Evolutionary conservation across 2,888 invertebrate species (phyloP).

Genomic region (Tholera decimalis): DNA sequence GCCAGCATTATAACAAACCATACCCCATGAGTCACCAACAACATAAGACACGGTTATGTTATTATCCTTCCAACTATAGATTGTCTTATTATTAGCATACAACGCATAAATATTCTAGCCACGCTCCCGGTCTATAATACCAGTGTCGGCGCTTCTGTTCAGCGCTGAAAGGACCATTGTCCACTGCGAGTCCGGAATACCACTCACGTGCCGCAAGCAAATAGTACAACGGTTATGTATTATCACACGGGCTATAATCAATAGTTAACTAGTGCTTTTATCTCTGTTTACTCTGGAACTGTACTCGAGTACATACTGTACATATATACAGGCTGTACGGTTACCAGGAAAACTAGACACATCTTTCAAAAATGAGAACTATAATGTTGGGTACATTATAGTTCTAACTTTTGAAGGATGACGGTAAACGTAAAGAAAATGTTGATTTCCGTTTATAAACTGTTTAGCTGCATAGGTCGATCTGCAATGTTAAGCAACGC

Average conservation of each 20-base stretch:
- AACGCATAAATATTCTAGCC: constrained; percentile 40
- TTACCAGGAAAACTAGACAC: too few relatives aligned
- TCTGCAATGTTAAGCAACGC: too few relatives aligned
- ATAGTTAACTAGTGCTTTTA: constrained; percentile 34
- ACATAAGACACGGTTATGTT: constrained; percentile 22
- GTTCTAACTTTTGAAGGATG: too few relatives aligned
- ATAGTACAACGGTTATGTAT: constrained; percentile 49
- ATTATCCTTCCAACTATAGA: constrained; percentile 20
- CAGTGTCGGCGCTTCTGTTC: constrained; percentile 74
- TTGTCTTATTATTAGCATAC: constrained; percentile 41
- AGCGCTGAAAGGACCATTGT: constrained; percentile 77
- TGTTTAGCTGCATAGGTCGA: too few relatives aligned
- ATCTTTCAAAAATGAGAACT: too few relatives aligned
- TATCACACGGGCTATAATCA: constrained; percentile 46
- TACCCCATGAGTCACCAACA: constrained; percentile 26
- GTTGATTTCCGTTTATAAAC: too few relatives aligned
- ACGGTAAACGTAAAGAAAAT: too few relatives aligned
- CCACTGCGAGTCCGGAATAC: constrained; percentile 58
- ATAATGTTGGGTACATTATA: too few relatives aligned
- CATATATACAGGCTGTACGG: too few relatives aligned
- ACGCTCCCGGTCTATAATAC: constrained; percentile 60
- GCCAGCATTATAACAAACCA: constrained; percentile 5
- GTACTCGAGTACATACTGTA: not conserved
- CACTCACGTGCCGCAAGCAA: constrained; percentile 55
- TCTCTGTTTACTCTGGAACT: constrained; percentile 4